Conservation (phyloP, 2,797 vertebrate genomes). For the Dromococcyx pavoninus region DNA sequence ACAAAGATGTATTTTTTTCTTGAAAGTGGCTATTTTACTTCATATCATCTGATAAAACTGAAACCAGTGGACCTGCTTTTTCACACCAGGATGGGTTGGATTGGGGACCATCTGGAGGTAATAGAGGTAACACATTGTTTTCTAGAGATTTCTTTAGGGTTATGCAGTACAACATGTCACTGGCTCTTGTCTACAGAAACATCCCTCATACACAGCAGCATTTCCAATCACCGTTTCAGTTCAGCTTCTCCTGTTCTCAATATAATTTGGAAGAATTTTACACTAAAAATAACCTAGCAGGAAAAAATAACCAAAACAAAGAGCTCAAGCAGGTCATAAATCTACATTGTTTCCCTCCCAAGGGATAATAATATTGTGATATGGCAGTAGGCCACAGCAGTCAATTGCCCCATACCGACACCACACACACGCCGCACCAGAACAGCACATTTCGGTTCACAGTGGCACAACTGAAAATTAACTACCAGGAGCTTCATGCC, state of each 20-base stretch:
- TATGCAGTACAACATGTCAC: background rate
- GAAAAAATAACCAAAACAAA: slow-evolving; percentile 45
- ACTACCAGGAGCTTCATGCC: background rate
- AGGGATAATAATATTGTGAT: background rate
- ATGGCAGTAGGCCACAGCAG: background rate
- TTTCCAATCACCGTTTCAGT: background rate
- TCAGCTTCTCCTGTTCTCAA: background rate
- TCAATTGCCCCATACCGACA: background rate
- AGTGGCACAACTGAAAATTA: background rate
- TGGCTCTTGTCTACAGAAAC: background rate
- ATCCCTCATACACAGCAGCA: background rate
- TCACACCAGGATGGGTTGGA: rapidly evolving
- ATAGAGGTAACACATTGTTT: background rate
- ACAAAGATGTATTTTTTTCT: rapidly evolving
- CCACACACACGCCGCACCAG: background rate
- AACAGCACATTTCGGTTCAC: background rate
- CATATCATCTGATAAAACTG: background rate
- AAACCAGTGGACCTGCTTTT: background rate
- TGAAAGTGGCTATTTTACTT: background rate
- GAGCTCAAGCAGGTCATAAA: background rate
- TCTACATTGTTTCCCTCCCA: background rate
- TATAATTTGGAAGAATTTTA: slow-evolving; percentile 18
- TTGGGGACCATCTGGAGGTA: background rate
- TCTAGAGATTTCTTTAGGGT: background rate
- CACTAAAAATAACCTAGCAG: slow-evolving; percentile 31